These are phyloP conservation scores for Malurus alboscapulatus DNA, from an alignment of 2,113 vertebrate species.

Conservation along the genomic window DNA sequence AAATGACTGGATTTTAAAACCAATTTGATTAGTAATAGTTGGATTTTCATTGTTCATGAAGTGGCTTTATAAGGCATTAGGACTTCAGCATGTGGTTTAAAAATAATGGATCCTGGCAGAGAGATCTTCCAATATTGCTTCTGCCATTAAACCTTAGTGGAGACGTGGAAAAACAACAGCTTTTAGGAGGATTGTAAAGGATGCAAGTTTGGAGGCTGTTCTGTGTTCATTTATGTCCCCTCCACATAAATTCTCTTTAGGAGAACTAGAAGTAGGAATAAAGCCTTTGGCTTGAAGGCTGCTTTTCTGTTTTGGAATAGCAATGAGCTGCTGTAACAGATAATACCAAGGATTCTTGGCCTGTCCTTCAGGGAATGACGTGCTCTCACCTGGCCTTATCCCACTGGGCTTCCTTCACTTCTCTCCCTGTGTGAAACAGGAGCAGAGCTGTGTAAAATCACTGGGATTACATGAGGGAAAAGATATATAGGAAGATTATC, in stretches of 20 bases:
- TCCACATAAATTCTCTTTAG: neutral
- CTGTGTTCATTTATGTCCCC: neutral
- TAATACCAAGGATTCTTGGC: neutral
- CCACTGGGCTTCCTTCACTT: neutral
- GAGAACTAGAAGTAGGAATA: too few species aligned
- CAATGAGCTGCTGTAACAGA: neutral
- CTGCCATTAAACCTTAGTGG: neutral
- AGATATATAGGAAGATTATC: neutral
- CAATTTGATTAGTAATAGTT: neutral
- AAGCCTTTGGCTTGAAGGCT: neutral
- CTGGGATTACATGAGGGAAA: neutral
- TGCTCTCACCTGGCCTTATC: neutral
- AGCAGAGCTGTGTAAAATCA: neutral
- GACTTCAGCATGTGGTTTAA: neutral
- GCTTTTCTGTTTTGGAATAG: constrained; percentile 41
- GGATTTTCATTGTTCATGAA: neutral
- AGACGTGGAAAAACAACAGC: neutral
- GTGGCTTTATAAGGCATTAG: neutral
- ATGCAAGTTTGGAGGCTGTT: neutral
- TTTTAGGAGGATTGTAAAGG: neutral
- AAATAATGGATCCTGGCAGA: neutral
- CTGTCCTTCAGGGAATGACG: neutral
- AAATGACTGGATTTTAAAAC: neutral
- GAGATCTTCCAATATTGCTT: neutral
- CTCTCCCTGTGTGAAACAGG: neutral